Evolutionary conservation across 2,888 invertebrate species (phyloP).

Genomic region (Dryococelus australis): DNA sequence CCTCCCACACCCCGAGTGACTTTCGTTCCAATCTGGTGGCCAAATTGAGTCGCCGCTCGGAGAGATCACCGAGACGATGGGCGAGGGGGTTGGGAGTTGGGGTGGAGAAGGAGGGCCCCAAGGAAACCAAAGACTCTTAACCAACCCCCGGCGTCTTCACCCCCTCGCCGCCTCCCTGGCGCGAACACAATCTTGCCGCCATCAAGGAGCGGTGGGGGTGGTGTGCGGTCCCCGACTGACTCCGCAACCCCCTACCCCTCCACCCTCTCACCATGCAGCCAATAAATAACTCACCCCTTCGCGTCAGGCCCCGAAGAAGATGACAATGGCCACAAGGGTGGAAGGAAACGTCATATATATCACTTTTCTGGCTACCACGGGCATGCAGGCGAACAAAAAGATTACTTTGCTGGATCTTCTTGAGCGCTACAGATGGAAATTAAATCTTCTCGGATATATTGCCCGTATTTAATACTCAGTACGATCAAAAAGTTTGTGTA

Average conservation of each 20-base stretch:
- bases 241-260: background rate
- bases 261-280: background rate
- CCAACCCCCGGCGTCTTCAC: background rate
- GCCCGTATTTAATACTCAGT: too few relatives aligned
- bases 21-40: constrained; percentile 13
- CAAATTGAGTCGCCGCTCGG: constrained; percentile 2
- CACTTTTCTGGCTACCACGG: background rate
- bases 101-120: background rate
- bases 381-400: too few relatives aligned
- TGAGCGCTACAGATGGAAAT: too few relatives aligned
- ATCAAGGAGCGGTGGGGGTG: background rate
- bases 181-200: constrained; percentile 10
- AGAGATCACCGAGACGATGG: background rate
- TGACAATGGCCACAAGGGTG: background rate
- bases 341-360: background rate
- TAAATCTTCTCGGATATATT: too few relatives aligned
- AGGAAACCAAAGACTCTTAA: background rate
- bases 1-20: background rate
- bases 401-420: too few relatives aligned
- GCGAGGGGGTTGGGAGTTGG: background rate
- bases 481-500: too few relatives aligned
- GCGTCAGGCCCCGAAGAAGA: background rate
- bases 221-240: background rate
- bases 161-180: background rate
- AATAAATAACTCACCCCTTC: constrained; percentile 3